Evolutionary conservation across 2,888 invertebrate species (phyloP), one percentile per base, ranked within the genome.

Genomic region (Amphipyra berbera): DNA sequence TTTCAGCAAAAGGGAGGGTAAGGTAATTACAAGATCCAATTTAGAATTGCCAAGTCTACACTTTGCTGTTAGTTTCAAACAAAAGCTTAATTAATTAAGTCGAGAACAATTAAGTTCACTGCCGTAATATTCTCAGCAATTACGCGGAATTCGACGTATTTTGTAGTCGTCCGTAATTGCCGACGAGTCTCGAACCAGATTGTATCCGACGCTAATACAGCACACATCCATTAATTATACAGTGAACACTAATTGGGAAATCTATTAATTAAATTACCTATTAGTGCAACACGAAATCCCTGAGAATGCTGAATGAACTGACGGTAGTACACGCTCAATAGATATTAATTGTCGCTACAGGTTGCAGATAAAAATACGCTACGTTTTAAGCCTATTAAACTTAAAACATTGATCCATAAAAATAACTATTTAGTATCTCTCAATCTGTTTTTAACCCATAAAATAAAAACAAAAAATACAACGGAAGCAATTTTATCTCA

Each of bases 81-180:
- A 95, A 94, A 94, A 94, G 94, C 94, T 95, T 94, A 95, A 95
- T 94, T 95, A 95, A 95, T 95, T 95, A 94, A 94, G 94, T 93
- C 93, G 93, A 93, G 93, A 95, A 95, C 95, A 95, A 95, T 95
- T 95, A 94, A 94, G 93, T 92, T 93, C 92, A 91, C 88, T 91
- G 93, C 91, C 91, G 92, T 93, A 94, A 94, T 94, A 94, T 94
- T 94, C 94, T 90, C 94, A 92, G 93, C 91, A 93, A 94, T 95
- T 94, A 94, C 91, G 90, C 87, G 90, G 93, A 90, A 93, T 93
- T 92, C 91, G 90, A 90, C 90, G 91, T 92, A 91, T 95, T 94
- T 94, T 92, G 94, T 92, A 90, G 90, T 90, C 89, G 88, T 85
- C 82, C 85, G 90, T 93, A 93, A 94, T 93, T 92, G 91, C 89